Conservation (phyloP, 2,113 vertebrate species). For the Semicossyphus pulcher region DNA sequence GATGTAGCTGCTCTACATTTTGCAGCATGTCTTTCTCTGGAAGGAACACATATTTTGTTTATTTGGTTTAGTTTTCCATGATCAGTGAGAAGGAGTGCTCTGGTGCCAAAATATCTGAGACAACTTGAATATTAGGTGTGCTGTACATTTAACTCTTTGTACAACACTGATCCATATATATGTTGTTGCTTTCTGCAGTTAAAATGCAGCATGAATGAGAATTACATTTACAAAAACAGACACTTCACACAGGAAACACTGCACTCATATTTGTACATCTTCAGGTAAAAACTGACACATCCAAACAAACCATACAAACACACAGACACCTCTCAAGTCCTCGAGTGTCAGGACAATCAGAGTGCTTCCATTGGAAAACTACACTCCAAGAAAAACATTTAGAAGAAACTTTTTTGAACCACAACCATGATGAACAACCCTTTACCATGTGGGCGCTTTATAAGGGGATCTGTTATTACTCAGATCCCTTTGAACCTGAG, state of each 20-base stretch:
- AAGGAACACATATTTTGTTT: not conserved
- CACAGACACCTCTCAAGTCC: not conserved
- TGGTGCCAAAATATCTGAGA: not conserved
- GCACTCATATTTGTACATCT: not conserved
- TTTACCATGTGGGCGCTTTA: not conserved
- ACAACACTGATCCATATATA: not conserved
- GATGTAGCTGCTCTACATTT: not conserved
- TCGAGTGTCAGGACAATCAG: not conserved
- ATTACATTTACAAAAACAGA: not conserved
- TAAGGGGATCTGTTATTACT: not conserved
- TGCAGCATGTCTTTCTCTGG: not conserved
- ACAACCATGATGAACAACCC: not conserved
- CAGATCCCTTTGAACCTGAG: conserved; percentile 7
- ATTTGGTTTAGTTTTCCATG: not conserved
- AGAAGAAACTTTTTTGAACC: not conserved
- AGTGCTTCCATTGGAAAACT: not conserved
- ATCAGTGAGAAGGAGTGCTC: not conserved
- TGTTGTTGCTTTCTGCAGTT: not conserved
- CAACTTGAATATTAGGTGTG: not conserved
- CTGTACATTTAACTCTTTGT: not conserved
- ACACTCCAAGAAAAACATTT: not conserved
- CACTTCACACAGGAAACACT: not conserved
- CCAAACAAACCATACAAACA: not conserved
- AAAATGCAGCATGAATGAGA: not conserved
- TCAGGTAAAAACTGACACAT: not conserved